These are phyloP conservation scores for Notarius quadriscutis DNA, from an alignment of 2,113 vertebrate species.

Conservation along the genomic window DNA sequence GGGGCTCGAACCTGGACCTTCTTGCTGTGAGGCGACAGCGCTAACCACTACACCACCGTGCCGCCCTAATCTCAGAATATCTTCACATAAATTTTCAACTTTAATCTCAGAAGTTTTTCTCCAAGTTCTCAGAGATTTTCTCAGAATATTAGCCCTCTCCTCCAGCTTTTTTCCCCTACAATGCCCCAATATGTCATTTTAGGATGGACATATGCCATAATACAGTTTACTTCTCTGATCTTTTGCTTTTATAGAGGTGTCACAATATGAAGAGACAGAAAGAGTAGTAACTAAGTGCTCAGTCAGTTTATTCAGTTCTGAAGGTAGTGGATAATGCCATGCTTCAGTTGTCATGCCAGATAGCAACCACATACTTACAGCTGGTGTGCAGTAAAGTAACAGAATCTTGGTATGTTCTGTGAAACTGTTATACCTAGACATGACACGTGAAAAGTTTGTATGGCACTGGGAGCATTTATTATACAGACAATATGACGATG, in stretches of 20 bases:
- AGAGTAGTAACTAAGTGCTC: neutral
- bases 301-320: neutral
- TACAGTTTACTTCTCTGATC: neutral
- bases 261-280: neutral
- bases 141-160: no score
- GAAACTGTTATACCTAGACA: neutral
- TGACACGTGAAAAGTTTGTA: neutral
- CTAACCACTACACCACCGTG: no score
- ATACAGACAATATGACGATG: neutral
- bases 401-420: neutral
- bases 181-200: no score
- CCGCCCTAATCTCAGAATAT: no score
- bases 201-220: neutral
- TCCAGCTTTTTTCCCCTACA: no score
- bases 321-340: neutral
- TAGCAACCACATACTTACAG: neutral
- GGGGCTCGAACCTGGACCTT: no score
- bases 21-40: no score
- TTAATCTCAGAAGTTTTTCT: no score
- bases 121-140: no score
- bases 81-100: no score
- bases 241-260: neutral
- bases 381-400: neutral
- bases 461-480: neutral
- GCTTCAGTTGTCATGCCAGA: neutral